phyloP scores from a whole-genome alignment of 2,888 invertebrate genomes.

The Leptopilina syphax region DNA sequence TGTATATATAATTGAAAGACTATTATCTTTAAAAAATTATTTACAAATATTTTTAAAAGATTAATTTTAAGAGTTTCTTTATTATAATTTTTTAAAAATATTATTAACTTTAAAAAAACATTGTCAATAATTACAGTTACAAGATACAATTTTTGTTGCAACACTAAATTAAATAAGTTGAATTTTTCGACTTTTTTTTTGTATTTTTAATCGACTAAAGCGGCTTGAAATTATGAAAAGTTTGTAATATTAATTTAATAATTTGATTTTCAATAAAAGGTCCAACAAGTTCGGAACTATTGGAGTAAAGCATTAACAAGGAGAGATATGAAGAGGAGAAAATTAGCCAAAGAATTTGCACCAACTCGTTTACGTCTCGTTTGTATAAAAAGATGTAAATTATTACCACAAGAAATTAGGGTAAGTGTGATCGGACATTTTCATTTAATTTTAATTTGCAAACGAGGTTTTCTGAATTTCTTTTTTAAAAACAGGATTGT shows the following conservation, averaged over 20 bases:
- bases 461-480: background rate
- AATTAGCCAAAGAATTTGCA: slow-evolving; percentile 85
- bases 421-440: slow-evolving; percentile 69
- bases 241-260: background rate
- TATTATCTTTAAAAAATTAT: too few species aligned
- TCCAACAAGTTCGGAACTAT: slow-evolving; percentile 84
- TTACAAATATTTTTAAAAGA: too few species aligned
- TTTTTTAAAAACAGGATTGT: slow-evolving; percentile 80
- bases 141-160: too few species aligned
- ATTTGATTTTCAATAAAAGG: slow-evolving; percentile 76
- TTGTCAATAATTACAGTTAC: too few species aligned
- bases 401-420: slow-evolving; percentile 87
- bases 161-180: too few species aligned
- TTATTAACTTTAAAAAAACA: too few species aligned
- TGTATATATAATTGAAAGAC: too few species aligned
- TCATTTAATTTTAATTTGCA: background rate
- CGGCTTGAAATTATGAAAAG: background rate
- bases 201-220: too few species aligned
- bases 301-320: slow-evolving; percentile 92
- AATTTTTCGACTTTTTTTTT: too few species aligned
- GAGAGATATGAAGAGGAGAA: slow-evolving; percentile 90
- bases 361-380: slow-evolving; percentile 88
- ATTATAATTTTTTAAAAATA: too few species aligned
- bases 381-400: slow-evolving; percentile 89
- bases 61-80: too few species aligned